phyloP scores from a whole-genome alignment of 2,113 vertebrate species.

The Condylura cristata region DNA sequence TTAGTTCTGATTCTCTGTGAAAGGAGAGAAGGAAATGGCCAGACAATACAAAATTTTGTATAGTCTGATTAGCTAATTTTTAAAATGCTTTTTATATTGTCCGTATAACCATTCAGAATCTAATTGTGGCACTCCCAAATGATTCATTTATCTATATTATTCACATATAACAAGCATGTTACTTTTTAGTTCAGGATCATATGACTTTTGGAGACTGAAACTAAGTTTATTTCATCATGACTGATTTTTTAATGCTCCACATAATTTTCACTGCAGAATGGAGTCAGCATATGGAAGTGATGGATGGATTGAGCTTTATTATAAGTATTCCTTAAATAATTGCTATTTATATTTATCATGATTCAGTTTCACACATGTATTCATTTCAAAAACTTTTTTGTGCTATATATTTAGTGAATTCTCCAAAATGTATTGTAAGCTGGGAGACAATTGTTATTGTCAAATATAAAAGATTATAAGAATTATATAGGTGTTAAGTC shows the following conservation, averaged over 20 bases:
- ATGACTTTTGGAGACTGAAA: slow-evolving; percentile 47
- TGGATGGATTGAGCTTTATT: background rate
- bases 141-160: slow-evolving; percentile 61
- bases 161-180: slow-evolving; percentile 43
- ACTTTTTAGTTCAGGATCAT: slow-evolving; percentile 45
- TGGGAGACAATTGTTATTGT: background rate
- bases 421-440: background rate
- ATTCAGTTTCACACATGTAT: background rate
- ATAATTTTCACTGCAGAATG: background rate
- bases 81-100: slow-evolving; percentile 41
- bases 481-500: background rate
- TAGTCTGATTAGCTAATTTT: slow-evolving; percentile 48
- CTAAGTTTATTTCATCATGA: slow-evolving; percentile 59
- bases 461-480: background rate
- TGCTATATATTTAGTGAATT: background rate
- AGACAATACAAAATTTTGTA: slow-evolving; percentile 36
- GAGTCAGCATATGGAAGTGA: background rate
- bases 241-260: slow-evolving; percentile 46
- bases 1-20: slow-evolving; percentile 50
- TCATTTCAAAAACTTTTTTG: slow-evolving; percentile 42
- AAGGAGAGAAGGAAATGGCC: slow-evolving; percentile 46
- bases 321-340: slow-evolving; percentile 38
- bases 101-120: slow-evolving; percentile 39
- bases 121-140: slow-evolving; percentile 55
- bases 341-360: background rate